These are phyloP conservation scores for Phrynocephalus versicolor DNA, from an alignment of 2,113 vertebrate genomes.

Conservation along the genomic window DNA sequence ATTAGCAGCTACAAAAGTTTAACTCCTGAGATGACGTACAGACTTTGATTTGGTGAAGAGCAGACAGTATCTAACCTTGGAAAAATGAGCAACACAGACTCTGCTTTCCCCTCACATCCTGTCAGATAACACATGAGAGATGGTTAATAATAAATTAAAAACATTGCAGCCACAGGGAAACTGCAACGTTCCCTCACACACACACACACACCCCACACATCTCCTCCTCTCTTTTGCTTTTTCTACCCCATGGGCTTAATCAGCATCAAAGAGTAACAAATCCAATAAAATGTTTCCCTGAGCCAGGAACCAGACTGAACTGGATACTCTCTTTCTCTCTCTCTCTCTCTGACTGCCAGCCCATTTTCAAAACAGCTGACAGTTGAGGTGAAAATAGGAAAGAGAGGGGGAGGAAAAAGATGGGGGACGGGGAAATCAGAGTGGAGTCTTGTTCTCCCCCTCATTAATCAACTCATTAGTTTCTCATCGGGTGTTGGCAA, in stretches of 20 bases:
- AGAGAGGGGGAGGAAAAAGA: slow-evolving; percentile 57
- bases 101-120: slow-evolving; percentile 58
- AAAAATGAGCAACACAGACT: slow-evolving; percentile 55
- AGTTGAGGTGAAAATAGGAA: slow-evolving; percentile 62
- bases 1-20: slow-evolving; percentile 54
- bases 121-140: slow-evolving; percentile 69
- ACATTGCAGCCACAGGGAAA: slow-evolving; percentile 64
- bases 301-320: slow-evolving; percentile 70
- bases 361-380: slow-evolving; percentile 66
- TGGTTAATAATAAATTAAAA: slow-evolving; percentile 83
- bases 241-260: slow-evolving; percentile 78
- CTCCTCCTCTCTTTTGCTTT: slow-evolving; percentile 58
- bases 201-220: no score
- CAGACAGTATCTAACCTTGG: background rate
- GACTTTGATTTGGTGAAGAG: slow-evolving; percentile 46
- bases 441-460: background rate
- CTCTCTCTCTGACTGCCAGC: slow-evolving; percentile 49
- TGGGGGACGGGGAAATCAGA: slow-evolving; percentile 46
- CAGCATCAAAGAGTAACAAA: slow-evolving; percentile 82
- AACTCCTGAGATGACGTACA: slow-evolving; percentile 28
- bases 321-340: slow-evolving; percentile 46
- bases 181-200: slow-evolving; percentile 52
- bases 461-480: background rate
- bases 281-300: slow-evolving; percentile 79
- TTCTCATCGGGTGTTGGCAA: slow-evolving; percentile 7